Evolutionary conservation across 2,888 invertebrate species (phyloP).

Genomic region (Drosophila ustulata): DNA sequence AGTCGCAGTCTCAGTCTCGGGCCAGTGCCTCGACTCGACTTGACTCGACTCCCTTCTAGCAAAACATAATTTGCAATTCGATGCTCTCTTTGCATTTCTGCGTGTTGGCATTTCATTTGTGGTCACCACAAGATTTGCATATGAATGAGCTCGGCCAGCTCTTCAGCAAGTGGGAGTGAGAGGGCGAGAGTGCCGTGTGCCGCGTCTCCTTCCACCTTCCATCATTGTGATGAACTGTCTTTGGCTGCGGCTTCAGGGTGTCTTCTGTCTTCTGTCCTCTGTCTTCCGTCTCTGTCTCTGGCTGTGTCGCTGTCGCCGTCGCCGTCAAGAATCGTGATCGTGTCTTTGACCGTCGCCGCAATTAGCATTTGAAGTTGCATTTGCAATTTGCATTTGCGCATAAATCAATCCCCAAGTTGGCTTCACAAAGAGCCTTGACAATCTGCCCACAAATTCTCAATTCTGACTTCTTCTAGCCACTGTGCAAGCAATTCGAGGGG

Average conservation of each 20-base stretch:
- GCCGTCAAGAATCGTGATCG: constrained; percentile 42
- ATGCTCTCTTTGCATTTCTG: constrained; percentile 79
- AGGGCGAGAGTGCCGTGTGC: background rate
- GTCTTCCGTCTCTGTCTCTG: background rate
- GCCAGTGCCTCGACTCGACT: constrained; percentile 1
- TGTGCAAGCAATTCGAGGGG: background rate
- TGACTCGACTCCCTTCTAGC: background rate
- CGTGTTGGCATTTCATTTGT: constrained; percentile 81
- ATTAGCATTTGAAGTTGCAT: constrained; percentile 80
- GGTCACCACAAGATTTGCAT: constrained; percentile 73
- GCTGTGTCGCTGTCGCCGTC: background rate
- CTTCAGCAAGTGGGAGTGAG: constrained; percentile 5
- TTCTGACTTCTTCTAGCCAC: constrained; percentile 13
- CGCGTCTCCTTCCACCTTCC: constrained; percentile 31
- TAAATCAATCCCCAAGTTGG: constrained; percentile 60
- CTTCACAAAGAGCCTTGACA: constrained; percentile 45
- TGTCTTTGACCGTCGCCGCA: constrained; percentile 77
- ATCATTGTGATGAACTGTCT: constrained; percentile 75
- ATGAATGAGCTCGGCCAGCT: constrained; percentile 65
- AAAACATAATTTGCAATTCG: constrained; percentile 77
- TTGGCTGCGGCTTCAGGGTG: constrained; percentile 34
- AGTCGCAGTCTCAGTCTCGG: constrained; percentile 5
- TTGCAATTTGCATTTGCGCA: constrained; percentile 76
- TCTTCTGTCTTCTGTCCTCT: constrained; percentile 15
- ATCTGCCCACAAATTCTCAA: constrained; percentile 22